Evolutionary conservation across 2,113 vertebrate genomes (phyloP).

Genomic region (Pygoscelis antarcticus): DNA sequence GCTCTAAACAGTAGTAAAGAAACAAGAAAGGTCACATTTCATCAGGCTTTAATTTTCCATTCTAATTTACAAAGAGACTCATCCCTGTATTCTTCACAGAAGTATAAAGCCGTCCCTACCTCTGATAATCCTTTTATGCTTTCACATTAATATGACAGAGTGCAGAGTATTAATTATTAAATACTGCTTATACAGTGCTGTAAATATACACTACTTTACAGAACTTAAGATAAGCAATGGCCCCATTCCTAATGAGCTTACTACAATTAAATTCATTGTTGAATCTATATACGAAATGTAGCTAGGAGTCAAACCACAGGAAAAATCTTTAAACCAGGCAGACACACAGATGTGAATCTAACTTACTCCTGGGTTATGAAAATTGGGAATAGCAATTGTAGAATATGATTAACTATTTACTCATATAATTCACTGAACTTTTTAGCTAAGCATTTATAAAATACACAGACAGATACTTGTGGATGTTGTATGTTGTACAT

Average conservation of each 20-base stretch:
- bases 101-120: not conserved
- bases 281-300: not conserved
- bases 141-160: conserved; percentile 21
- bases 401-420: not conserved
- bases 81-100: conserved; percentile 17
- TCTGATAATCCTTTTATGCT: conserved; percentile 40
- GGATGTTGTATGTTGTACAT: not conserved
- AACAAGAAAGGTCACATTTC: not conserved
- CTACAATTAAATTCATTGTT: conserved; percentile 45
- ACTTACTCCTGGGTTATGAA: not conserved
- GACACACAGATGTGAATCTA: not conserved
- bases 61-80: conserved; percentile 7
- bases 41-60: conserved; percentile 15
- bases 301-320: not conserved
- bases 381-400: not conserved
- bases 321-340: not conserved
- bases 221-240: conserved; percentile 49
- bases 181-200: conserved; percentile 6
- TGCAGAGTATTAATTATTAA: conserved; percentile 47
- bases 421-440: not conserved
- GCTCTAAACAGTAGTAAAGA: not conserved
- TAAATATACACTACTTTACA: conserved; percentile 51
- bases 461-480: not conserved
- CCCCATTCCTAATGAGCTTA: conserved; percentile 46
- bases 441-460: not conserved